phyloP scores from a whole-genome alignment of 1,140 invertebrate genomes.

The Euschistus heros region DNA sequence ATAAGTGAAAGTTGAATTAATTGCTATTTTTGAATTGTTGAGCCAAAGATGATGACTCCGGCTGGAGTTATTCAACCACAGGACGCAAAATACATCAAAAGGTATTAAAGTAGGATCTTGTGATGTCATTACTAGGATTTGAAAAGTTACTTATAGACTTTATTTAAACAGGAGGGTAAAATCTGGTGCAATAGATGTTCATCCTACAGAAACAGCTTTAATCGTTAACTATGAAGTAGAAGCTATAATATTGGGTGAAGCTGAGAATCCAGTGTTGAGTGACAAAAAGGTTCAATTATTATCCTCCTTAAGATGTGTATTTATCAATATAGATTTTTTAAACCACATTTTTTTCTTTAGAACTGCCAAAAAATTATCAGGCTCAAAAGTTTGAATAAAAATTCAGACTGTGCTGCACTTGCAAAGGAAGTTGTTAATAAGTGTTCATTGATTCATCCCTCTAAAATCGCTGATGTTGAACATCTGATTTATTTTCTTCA shows the following conservation, averaged over 20 bases:
- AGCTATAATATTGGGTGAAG: constrained; percentile 70
- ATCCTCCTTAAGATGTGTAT: neutral
- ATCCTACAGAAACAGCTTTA: constrained; percentile 81
- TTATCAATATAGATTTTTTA: constrained; percentile 10
- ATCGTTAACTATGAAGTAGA: constrained; percentile 83
- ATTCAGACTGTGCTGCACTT: constrained; percentile 67
- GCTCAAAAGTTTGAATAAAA: constrained; percentile 66
- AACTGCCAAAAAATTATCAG: constrained; percentile 75
- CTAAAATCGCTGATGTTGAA: constrained; percentile 74
- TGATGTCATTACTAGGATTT: neutral
- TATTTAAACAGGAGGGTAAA: constrained; percentile 56
- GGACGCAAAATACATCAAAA: constrained; percentile 30
- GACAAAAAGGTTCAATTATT: constrained; percentile 57
- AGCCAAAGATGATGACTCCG: constrained; percentile 22
- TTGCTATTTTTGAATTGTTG: neutral
- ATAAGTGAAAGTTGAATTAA: too few relatives aligned
- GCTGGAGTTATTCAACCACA: constrained; percentile 28
- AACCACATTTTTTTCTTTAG: constrained; percentile 34
- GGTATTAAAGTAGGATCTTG: constrained; percentile 18
- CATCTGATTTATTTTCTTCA: constrained; percentile 87
- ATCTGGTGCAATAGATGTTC: constrained; percentile 76
- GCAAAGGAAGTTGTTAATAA: constrained; percentile 80
- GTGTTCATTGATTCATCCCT: constrained; percentile 78
- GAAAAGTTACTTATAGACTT: neutral
- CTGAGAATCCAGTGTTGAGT: constrained; percentile 72